Base-by-base conservation (phyloP, 2,888 invertebrate species). In the Monoplex corrugatus region DNA sequence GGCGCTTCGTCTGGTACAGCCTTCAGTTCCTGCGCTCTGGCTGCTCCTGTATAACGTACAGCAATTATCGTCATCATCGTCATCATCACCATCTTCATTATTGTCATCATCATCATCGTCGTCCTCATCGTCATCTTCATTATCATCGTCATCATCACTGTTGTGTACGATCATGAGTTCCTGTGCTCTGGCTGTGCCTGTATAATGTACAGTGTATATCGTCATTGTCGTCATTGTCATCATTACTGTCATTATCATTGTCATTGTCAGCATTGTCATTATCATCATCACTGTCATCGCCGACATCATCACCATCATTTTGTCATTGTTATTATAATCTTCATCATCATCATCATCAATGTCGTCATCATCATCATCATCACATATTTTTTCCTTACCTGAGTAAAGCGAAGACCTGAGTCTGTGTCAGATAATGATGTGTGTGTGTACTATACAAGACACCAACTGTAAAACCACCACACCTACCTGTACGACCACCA, bases 1-100 rank as follows among this genome's bases (percentile, higher is more conserved):
- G 99, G 99, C 91, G 99, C 99, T 96, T 99, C 99, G 96, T 98
- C 97, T 32, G 99, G 99, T 96, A 97, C 98, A 94, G 98, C 97
- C 97, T 99, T 99, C 92, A 97, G 98, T 96, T 98, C 98, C 94
- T 98, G 98, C 89, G 99, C 98, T 97, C 99, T 99, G 88, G 99
- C 99, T 95, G 99, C 98, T 94, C 99, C 98, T 94, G 89, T 10
- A 91, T 6, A 16, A 50, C 50, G 50, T 10, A 40, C 82, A 82
- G 82, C 68, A 3, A n/a, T 72, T n/a, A n/a, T 72, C 32, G 57
- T 57, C 57, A 57, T 57, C 57, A 2, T 57, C 57, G 10, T 57
- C 10, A 28, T 57, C 78, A 13, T 78, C 57, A 57, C 28, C 28
- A 28, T 57, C 57, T 23, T 57, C 28, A 10, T 57, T 10, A 10